Percentiles rank a stretch among this genome's conserved stretches.
These are phyloP conservation scores for Myodes glareolus DNA, from an alignment of 2,113 vertebrate genomes.

Conservation along the genomic window DNA sequence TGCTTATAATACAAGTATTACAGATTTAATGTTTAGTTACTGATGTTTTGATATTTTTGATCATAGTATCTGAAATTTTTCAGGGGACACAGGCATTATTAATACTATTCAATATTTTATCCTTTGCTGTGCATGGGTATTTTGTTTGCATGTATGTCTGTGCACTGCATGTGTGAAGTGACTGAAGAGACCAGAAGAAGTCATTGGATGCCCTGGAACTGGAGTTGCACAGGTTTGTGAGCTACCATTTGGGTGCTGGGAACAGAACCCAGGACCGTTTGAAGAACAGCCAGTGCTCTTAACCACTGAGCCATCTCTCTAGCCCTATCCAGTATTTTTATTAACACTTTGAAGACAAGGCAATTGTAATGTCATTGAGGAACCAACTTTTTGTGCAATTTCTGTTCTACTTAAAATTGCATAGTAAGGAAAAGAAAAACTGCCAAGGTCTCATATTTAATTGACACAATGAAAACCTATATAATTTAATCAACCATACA, in stretches of 20 bases:
- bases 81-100: not conserved
- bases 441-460: not conserved
- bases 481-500: not conserved
- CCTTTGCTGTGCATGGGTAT: not conserved
- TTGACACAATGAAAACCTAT: not conserved
- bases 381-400: not conserved
- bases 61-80: not conserved
- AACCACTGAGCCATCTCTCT: not conserved
- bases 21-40: not conserved
- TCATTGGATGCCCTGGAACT: not conserved
- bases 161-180: too few species aligned
- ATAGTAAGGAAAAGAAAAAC: not conserved
- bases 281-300: not conserved
- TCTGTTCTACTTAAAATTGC: slow-evolving; percentile 1
- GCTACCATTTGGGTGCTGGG: too few species aligned
- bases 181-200: not conserved
- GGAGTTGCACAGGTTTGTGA: too few species aligned
- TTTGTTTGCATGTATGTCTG: not conserved
- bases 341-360: slow-evolving; percentile 11
- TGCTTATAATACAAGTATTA: not conserved
- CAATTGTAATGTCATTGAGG: not conserved
- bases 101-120: not conserved
- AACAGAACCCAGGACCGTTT: not conserved
- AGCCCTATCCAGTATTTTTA: not conserved
- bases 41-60: not conserved